These are phyloP conservation scores for Xiphophorus couchianus DNA, from an alignment of 2,113 vertebrate species.

Conservation along the genomic window DNA sequence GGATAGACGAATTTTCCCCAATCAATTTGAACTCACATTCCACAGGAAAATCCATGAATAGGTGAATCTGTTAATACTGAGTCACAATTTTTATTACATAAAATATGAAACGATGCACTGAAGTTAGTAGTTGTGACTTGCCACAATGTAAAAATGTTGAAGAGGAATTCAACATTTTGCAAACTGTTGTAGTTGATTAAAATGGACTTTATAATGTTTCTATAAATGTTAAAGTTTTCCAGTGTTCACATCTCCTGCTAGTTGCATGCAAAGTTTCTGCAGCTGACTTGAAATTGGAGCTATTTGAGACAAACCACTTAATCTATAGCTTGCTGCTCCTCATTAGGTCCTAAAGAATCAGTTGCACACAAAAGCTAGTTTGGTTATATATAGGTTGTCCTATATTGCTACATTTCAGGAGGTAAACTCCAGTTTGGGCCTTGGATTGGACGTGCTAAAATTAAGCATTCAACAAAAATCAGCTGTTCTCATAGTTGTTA, in stretches of 20 bases:
- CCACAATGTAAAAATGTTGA: no score
- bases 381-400: conserved; percentile 10
- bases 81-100: not conserved
- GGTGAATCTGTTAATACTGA: no score
- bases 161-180: no score
- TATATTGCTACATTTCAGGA: conserved; percentile 3
- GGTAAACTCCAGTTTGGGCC: not conserved
- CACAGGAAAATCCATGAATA: no score
- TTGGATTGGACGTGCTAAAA: not conserved
- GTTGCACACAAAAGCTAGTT: conserved; percentile 6
- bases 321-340: not conserved
- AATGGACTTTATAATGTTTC: no score
- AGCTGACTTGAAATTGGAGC: conserved; percentile 1
- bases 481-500: not conserved
- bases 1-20: no score
- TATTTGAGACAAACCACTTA: not conserved
- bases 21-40: no score
- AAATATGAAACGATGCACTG: not conserved
- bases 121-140: not conserved
- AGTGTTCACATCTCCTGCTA: not conserved
- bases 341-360: not conserved
- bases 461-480: not conserved
- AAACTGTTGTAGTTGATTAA: no score
- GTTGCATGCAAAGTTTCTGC: conserved; percentile 2
- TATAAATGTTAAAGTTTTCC: no score